These are phyloP conservation scores for Anabacerthia variegaticeps DNA, from an alignment of 2,797 vertebrate species.

Conservation along the genomic window DNA sequence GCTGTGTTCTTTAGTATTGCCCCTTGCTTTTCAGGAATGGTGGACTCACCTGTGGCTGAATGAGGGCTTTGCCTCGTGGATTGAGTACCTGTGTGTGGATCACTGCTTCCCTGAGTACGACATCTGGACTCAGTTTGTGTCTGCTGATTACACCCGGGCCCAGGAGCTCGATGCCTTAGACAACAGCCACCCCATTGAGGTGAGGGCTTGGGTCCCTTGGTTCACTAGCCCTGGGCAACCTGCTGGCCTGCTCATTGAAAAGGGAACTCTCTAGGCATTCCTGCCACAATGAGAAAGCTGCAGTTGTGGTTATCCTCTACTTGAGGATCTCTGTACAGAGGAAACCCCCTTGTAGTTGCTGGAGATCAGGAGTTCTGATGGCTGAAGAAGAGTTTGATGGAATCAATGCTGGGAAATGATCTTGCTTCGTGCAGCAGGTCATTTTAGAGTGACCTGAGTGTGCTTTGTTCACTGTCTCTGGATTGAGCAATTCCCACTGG, in stretches of 20 bases:
- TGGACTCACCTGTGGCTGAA: constrained; percentile 99
- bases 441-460: not conserved
- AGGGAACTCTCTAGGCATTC: not conserved
- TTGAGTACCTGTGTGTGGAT: constrained; percentile 98
- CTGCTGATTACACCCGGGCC: constrained; percentile 95
- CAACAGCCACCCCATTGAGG: constrained; percentile 97
- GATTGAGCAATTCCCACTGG: not conserved
- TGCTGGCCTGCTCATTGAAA: not conserved
- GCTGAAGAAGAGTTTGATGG: not conserved
- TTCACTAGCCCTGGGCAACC: not conserved
- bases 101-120: constrained; percentile 99
- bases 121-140: constrained; percentile 99
- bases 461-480: not conserved
- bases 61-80: constrained; percentile 98
- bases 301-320: not conserved
- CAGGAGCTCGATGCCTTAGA: constrained; percentile 97
- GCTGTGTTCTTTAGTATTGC: too few species aligned
- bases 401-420: not conserved
- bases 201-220: not conserved
- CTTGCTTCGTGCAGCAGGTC: not conserved
- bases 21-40: constrained; percentile 85
- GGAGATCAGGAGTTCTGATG: not conserved
- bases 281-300: not conserved
- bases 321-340: not conserved
- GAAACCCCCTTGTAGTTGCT: not conserved